Base-by-base conservation (phyloP, 37 sponge, comb jelly and placozoan genomes). In the Beroe ovata region DNA sequence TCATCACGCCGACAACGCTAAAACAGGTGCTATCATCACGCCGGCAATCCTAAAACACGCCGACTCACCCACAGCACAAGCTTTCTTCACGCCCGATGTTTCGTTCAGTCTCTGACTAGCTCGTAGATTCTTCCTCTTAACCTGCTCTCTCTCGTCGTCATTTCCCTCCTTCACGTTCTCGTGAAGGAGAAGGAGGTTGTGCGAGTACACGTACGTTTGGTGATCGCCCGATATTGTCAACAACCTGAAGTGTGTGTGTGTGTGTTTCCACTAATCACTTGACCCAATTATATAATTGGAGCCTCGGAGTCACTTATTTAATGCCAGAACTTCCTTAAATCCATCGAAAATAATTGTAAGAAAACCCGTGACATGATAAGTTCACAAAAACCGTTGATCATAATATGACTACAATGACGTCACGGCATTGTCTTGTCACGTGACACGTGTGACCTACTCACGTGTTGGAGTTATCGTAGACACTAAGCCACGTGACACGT, bases 151-250 rank as follows among this genome's bases (percentile, higher is more conserved):
- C 54, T 77, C 84, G 28, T 77, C 84, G 2, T 77, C 84, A 6
- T 77, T 39, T 36, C 33, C 84, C 8, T 77, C 84, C 47, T 77
- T 39, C 25, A 77, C 84, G 41, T 77, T 77, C 54, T 77, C 84
- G 22, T 77, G 84, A 0, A 77, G 84, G 2, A 77, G 54, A 11
- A 77, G 54, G 6, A 77, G 23, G 47, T 77, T 77, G 84, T 77
- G 84, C 0, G 84, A 77, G 84, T 77, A 77, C 54, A 77, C 84
- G 84, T 77, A 77, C 54, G 84, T 77, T 11, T 47, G 54, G 84
- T 77, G 84, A 25, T 77, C 84, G 0, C 84, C 84, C n/a, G 84
- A 77, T 42, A 77, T 77, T 54, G 84, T 77, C 41, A 77, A 33
- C 47, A 77, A 29, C 47, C 84, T 77, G 84, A 54, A 29, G 20